These are phyloP conservation scores for Montipora efflorescens DNA, from an alignment of 64 coral and sea anemone species.

Conservation along the genomic window DNA sequence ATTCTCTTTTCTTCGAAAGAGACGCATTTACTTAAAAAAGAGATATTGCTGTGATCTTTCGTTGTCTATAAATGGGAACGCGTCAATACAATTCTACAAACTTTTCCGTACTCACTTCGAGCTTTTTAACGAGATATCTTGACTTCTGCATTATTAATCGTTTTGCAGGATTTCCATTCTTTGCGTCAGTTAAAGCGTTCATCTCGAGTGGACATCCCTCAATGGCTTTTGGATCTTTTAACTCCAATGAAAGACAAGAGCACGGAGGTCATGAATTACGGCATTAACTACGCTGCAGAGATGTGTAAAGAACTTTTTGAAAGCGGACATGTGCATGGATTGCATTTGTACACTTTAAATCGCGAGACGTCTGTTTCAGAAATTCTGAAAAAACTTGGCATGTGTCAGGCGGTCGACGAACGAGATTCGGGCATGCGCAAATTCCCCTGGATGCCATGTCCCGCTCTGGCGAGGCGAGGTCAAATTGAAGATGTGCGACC, in stretches of 20 bases:
- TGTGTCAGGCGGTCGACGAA: background rate
- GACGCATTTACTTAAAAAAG: too few species aligned
- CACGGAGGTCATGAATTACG: slow-evolving; percentile 78
- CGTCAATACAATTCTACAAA: too few species aligned
- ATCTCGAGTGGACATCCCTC: slow-evolving; percentile 74
- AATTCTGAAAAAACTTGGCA: slow-evolving; percentile 42
- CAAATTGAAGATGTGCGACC: slow-evolving; percentile 75
- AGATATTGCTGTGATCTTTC: too few species aligned
- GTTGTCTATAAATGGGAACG: too few species aligned
- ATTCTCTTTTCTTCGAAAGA: too few species aligned
- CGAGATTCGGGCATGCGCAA: slow-evolving; percentile 40
- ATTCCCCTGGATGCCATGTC: slow-evolving; percentile 50
- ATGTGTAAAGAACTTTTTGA: slow-evolving; percentile 72
- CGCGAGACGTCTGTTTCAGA: slow-evolving; percentile 50
- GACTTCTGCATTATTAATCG: background rate
- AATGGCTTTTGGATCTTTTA: slow-evolving; percentile 74
- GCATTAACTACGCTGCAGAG: slow-evolving; percentile 75
- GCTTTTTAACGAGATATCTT: too few species aligned
- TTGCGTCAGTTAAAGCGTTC: slow-evolving; percentile 79
- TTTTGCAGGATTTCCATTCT: slow-evolving; percentile 78
- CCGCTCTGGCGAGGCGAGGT: slow-evolving; percentile 38
- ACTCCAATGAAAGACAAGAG: slow-evolving; percentile 86
- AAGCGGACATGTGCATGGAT: slow-evolving; percentile 58
- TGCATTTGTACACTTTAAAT: slow-evolving; percentile 82
- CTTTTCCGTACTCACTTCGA: too few species aligned